Evolutionary conservation across 2,888 invertebrate species (phyloP), one percentile per base, ranked within the genome.

Genomic region (Lochmaea capreae): DNA sequence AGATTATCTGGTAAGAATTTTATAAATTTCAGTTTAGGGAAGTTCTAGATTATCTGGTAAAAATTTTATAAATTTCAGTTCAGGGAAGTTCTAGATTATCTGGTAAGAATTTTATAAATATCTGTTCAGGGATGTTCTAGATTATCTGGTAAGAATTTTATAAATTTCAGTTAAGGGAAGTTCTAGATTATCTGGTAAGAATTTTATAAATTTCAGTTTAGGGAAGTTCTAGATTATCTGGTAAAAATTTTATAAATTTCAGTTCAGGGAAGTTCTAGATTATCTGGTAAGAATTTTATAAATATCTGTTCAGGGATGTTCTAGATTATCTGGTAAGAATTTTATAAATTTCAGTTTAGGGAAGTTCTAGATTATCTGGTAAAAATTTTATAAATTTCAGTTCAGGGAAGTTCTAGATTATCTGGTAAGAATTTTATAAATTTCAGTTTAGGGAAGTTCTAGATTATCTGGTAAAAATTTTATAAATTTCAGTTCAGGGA

Each of bases 41-140:
- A n/a, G 99, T 46, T 94, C 96, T 14, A 92, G 98, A 83, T 92
- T 96, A 91, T 99, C 98, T 74, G 98, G 96, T 90, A 85, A 81
- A 57, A 52, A 33, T 65, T 16, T 43, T 8, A 42, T 65, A n/a
- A n/a, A n/a, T n/a, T n/a, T n/a, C n/a, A n/a, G n/a, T n/a, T n/a
- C n/a, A n/a, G n/a, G n/a, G n/a, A n/a, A n/a, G 99, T 46, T 94
- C 96, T 14, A 92, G 98, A 83, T 92, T 96, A 91, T 99, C 98
- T 74, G 98, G 96, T 90, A 85, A 81, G 61, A 52, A 33, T 65
- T 16, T 43, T 8, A 42, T 65, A n/a, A n/a, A n/a, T n/a, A n/a
- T n/a, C n/a, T n/a, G n/a, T n/a, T n/a, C n/a, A n/a, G n/a, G n/a
- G n/a, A n/a, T n/a, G 99, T 46, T 94, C 96, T 14, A 92, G 98